Percentiles rank a stretch among this genome's conserved stretches.
Conservation (phyloP, 2,888 invertebrate species). For the Didymodactylos carnosus region DNA sequence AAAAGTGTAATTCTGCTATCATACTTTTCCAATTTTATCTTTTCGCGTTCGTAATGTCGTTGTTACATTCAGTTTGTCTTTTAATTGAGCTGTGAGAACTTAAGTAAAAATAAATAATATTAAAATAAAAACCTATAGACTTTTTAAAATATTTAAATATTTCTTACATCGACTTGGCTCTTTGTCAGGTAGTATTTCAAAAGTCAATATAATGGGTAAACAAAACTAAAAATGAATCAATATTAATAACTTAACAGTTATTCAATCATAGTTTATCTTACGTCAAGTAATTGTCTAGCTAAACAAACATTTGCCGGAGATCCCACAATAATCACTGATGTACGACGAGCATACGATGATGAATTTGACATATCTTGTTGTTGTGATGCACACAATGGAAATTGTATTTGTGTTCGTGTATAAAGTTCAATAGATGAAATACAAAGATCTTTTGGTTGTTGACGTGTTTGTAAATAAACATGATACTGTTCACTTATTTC, state of each 20-base stretch:
- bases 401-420: not conserved
- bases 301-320: not conserved
- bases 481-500: not conserved
- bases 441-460: not conserved
- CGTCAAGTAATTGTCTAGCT: not conserved
- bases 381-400: too few species aligned
- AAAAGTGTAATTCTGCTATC: too few species aligned
- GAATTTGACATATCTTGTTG: not conserved
- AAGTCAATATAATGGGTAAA: not conserved
- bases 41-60: not conserved
- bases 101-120: not conserved
- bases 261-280: too few species aligned
- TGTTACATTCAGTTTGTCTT: not conserved
- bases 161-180: not conserved
- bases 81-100: not conserved
- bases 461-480: not conserved
- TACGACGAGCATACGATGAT: not conserved
- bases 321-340: not conserved
- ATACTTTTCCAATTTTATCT: conserved; percentile 1
- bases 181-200: not conserved
- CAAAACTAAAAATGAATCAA: not conserved
- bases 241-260: not conserved
- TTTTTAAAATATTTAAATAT: not conserved
- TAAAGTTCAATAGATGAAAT: not conserved
- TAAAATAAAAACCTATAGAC: too few species aligned